Conservation (phyloP, 2,797 vertebrate genomes). For the Peromyscus nudipes region DNA sequence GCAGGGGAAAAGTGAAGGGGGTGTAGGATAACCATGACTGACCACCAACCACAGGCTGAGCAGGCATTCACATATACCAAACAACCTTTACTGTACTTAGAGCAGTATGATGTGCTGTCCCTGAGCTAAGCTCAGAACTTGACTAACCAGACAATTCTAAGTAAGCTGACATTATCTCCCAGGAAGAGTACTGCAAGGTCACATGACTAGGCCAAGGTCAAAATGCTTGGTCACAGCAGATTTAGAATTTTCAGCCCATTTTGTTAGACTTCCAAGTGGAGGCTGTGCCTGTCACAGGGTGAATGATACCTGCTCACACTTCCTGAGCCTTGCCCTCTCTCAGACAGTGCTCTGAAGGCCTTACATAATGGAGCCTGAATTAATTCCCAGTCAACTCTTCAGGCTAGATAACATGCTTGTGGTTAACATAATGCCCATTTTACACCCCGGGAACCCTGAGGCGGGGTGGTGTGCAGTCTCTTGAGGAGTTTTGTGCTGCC, state of each 20-base stretch:
- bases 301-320: no score
- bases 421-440: background rate
- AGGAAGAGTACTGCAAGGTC: background rate
- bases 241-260: background rate
- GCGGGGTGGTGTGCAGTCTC: background rate
- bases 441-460: background rate
- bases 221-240: background rate
- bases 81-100: background rate
- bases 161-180: no score
- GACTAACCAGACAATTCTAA: background rate
- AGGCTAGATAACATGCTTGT: background rate
- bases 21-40: no score
- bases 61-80: background rate
- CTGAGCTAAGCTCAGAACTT: background rate
- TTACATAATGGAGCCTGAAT: background rate
- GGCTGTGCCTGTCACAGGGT: background rate
- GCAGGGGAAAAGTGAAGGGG: no score
- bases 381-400: background rate
- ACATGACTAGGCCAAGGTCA: background rate
- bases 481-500: background rate
- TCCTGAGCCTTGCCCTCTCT: background rate
- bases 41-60: background rate
- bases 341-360: background rate
- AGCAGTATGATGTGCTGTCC: background rate
- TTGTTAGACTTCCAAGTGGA: background rate